Percentiles rank a stretch among this genome's conserved stretches.
Conservation (phyloP, 2,797 vertebrate genomes). For the Neostethus bicornis region DNA sequence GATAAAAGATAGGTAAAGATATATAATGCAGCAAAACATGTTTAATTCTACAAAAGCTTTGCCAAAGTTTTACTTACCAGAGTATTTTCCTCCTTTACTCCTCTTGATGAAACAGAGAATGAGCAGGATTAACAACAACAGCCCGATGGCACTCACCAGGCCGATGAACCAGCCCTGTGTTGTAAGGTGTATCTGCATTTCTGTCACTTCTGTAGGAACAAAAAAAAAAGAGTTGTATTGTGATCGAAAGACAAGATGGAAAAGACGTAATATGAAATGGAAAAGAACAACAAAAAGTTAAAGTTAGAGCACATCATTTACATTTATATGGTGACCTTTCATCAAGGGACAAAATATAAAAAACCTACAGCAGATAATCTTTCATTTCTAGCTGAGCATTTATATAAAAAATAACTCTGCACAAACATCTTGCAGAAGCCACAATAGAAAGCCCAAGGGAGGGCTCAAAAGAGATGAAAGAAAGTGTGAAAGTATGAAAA, state of each 20-base stretch:
- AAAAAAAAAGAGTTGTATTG: slow-evolving; percentile 8
- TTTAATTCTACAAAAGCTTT: not conserved
- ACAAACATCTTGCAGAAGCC: slow-evolving; percentile 63
- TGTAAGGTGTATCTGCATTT: slow-evolving; percentile 75
- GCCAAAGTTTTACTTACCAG: slow-evolving; percentile 71
- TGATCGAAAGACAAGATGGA: slow-evolving; percentile 3
- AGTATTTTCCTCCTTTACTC: slow-evolving; percentile 94
- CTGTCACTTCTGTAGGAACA: slow-evolving; percentile 55
- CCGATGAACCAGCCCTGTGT: slow-evolving; percentile 92
- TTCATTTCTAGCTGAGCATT: slow-evolving; percentile 52
- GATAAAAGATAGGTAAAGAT: too few species aligned
- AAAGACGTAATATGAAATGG: slow-evolving; percentile 6
- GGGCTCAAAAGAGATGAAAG: slow-evolving; percentile 47
- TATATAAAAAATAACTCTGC: slow-evolving; percentile 51
- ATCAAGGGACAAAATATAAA: slow-evolving; percentile 37
- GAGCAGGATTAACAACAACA: slow-evolving; percentile 86
- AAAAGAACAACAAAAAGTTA: slow-evolving; percentile 7
- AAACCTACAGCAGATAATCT: slow-evolving; percentile 57
- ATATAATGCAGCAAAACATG: not conserved
- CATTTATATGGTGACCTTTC: slow-evolving; percentile 39
- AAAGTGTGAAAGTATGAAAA: slow-evolving; percentile 39
- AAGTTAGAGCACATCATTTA: slow-evolving; percentile 32
- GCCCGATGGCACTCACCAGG: slow-evolving; percentile 85
- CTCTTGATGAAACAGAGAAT: slow-evolving; percentile 93
- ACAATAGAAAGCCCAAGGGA: slow-evolving; percentile 53